Conservation (phyloP, 2,113 vertebrate genomes). For the Mystacornis crossleyi region DNA sequence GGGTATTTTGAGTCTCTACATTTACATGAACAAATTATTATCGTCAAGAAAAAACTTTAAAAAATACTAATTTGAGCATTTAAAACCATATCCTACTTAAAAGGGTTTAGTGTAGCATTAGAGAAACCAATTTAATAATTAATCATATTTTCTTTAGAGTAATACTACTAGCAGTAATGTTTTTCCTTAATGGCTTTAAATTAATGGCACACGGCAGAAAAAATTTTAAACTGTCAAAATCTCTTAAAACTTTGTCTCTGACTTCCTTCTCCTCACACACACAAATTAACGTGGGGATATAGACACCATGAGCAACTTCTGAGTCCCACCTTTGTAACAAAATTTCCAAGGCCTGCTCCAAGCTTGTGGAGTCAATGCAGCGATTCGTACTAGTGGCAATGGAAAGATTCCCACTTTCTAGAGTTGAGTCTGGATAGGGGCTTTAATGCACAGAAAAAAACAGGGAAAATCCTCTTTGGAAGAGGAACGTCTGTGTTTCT, state of each 20-base stretch:
- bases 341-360: neutral
- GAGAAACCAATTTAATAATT: constrained; percentile 44
- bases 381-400: neutral
- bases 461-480: neutral
- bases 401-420: neutral
- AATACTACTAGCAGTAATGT: constrained; percentile 22
- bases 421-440: neutral
- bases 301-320: neutral
- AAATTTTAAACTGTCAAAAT: neutral
- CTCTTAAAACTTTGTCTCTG: neutral
- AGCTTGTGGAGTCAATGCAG: neutral
- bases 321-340: neutral
- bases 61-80: neutral
- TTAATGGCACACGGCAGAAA: neutral
- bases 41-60: neutral
- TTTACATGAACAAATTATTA: neutral
- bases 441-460: neutral
- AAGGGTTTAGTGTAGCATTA: constrained; percentile 6
- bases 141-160: constrained; percentile 45
- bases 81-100: neutral
- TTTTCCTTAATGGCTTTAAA: constrained; percentile 48
- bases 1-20: neutral
- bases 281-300: neutral
- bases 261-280: neutral
- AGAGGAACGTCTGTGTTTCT: neutral